Evolutionary conservation across 1,140 invertebrate genomes (phyloP), one percentile per base, ranked within the genome.

Genomic region (Pteromalus puparum): DNA sequence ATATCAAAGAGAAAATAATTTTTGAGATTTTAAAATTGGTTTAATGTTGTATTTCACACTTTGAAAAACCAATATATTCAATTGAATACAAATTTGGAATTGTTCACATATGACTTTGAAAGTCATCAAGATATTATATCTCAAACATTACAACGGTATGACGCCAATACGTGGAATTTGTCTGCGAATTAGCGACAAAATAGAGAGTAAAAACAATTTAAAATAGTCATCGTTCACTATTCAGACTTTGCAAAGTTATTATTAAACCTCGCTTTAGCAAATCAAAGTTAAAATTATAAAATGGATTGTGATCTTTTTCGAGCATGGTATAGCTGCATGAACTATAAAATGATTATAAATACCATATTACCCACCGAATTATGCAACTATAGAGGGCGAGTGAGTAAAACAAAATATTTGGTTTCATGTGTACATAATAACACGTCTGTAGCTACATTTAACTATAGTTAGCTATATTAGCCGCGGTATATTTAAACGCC

Each of bases 381-480:
- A 61, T 61, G 53, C 53, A 61, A 61, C 38, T 21, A 61, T 48
- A 61, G 3, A n/a, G 18, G n/a, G 18, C 18, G 18, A 61, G n/a
- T 21, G 53, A 4, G 53, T 61, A n/a, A 61, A 61, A 61, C 18
- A 21, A 61, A 61, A 61, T 61, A 61, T 61, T 61, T 61, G 53
- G 53, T 21, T 61, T 61, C 3, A 6, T 61, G 18, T 61, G 21
- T 61, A 61, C 26, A 65, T 65, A 70, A 30, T 26, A 70, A 70
- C 28, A 28, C 67, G 67, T 70, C 67, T 70, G 67, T n/a, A 70
- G 24, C 67, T 28, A 70, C 67, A 70, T 70, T 70, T 70, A 70
- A 70, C 28, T 70, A 70, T 61, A 61, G 18, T 7, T n/a, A 61
- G 53, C 53, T 61, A 61, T 61, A 61, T 61, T 61, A 61, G 53